phyloP scores from a whole-genome alignment of 1,140 invertebrate genomes.

The Drosophila kanapiae region DNA sequence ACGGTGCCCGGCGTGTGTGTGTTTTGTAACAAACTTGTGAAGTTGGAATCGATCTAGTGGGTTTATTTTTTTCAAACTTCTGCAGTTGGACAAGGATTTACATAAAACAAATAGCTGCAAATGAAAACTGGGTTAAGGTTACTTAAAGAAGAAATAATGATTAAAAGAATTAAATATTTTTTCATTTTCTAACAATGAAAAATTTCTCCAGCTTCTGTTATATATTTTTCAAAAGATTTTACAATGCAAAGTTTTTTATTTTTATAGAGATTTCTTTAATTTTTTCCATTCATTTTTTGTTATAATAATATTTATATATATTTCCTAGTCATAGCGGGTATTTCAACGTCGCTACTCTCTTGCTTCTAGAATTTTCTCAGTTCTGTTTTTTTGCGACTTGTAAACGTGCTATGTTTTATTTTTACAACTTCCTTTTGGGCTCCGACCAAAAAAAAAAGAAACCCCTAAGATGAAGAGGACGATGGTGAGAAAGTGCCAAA shows the following conservation, averaged over 20 bases:
- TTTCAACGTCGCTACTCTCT: constrained; percentile 16
- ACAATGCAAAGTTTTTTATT: too few relatives aligned
- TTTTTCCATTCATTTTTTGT: too few relatives aligned
- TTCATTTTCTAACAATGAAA: too few relatives aligned
- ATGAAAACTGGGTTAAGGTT: neutral
- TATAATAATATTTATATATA: neutral
- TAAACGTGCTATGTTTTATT: constrained; percentile 79
- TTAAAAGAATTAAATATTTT: too few relatives aligned
- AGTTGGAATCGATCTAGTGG: neutral
- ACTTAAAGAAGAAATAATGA: too few relatives aligned
- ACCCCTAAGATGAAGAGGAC: constrained; percentile 25
- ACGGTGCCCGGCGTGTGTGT: neutral
- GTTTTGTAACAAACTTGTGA: neutral
- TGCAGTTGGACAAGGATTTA: neutral
- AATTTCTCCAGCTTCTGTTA: too few relatives aligned
- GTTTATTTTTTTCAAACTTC: neutral
- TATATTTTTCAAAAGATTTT: too few relatives aligned
- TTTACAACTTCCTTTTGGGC: constrained; percentile 72
- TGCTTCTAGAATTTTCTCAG: neutral
- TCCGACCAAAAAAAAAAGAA: constrained; percentile 22
- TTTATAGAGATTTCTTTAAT: too few relatives aligned
- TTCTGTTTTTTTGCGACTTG: constrained; percentile 52
- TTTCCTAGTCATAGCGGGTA: constrained; percentile 20
- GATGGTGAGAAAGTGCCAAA: constrained; percentile 77
- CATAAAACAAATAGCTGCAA: neutral